Base-by-base conservation (phyloP, 2,888 invertebrate genomes). In the Antheraea assamensis region DNA sequence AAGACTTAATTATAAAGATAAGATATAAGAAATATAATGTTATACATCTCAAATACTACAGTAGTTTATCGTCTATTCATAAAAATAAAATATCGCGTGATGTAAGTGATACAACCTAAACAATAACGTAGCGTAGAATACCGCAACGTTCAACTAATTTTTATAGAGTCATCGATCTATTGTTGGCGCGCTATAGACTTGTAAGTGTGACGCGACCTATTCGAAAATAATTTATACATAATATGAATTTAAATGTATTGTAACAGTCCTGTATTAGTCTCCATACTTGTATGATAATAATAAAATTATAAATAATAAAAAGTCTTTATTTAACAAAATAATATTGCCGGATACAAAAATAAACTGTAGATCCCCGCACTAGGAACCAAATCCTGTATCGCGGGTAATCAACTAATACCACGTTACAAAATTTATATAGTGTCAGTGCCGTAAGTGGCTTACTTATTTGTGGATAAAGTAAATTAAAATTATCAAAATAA, bases 71-170 rank as follows among this genome's bases (percentile, higher is more conserved):
- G 19, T 68, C 21, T 35, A 68, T 74, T 72, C 30, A 71, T 71
- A 66, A 66, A 66, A 61, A 66, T 66, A 73, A 73, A 74, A 74
- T 64, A 73, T 76, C 70, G 75, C 76, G 76, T 76, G 76, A 75
- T 73, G 68, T 49, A 75, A 76, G 64, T 72, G 64, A 74, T 77
- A 75, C 75, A 74, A 19, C 4, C 30, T 42, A 27, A 35, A 70
- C 31, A 74, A 78, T 68, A 31, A 31, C 75, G 73, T 76, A 76
- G 71, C 78, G 78, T 79, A 73, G 74, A 79, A 71, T 71, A 74
- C 75, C 78, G 76, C 79, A 77, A 81, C 80, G 78, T 75, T 72
- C 78, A 80, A 80, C 80, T 72, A 81, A 78, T 78, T 82, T 80
- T 79, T 79, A 76, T 79, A 74, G 76, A 74, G 76, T 73, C 71